Percentiles rank a stretch among this genome's conserved stretches.
Evolutionary conservation across 35 echinoderm and acorn worm genomes (phyloP).

Genomic region (Acanthaster planci): DNA sequence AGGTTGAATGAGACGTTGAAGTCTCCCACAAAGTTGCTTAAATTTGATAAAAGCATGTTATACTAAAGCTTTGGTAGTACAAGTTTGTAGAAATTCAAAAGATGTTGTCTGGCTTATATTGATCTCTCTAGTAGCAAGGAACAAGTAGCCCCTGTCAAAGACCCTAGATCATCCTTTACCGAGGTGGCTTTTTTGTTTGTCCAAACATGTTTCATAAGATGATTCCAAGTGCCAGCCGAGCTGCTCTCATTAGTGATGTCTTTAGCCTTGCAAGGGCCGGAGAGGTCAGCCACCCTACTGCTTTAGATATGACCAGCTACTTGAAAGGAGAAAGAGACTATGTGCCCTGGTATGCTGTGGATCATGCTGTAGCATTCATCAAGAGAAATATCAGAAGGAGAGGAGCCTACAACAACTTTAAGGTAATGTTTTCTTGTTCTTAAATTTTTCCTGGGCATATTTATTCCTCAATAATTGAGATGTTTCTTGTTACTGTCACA

Average conservation of each 20-base stretch:
- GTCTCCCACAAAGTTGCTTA: too few species aligned
- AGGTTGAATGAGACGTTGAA: too few species aligned
- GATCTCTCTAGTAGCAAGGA: neutral
- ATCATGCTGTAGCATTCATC: slow-evolving; percentile 63
- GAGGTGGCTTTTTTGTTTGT: neutral
- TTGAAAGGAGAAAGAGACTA: slow-evolving; percentile 69
- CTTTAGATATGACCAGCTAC: slow-evolving; percentile 70
- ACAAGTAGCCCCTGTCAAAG: neutral
- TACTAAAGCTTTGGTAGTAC: too few species aligned
- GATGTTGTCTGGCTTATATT: too few species aligned
- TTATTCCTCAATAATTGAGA: too few species aligned
- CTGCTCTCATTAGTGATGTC: slow-evolving; percentile 67
- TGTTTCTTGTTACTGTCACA: too few species aligned
- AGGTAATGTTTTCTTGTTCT: slow-evolving; percentile 50
- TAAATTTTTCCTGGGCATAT: too few species aligned
- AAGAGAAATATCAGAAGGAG: slow-evolving; percentile 16
- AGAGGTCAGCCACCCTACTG: slow-evolving; percentile 45
- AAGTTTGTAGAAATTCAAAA: too few species aligned
- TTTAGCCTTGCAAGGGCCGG: slow-evolving; percentile 69
- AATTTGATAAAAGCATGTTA: too few species aligned
- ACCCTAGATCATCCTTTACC: neutral
- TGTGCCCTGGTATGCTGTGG: slow-evolving; percentile 66
- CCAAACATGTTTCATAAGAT: too few species aligned
- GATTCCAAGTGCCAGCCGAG: slow-evolving; percentile 59
- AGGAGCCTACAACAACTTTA: slow-evolving; percentile 58